Evolutionary conservation across 2,113 vertebrate species (phyloP), one percentile per base, ranked within the genome.

Genomic region (Brachyhypopomus occidentalis): DNA sequence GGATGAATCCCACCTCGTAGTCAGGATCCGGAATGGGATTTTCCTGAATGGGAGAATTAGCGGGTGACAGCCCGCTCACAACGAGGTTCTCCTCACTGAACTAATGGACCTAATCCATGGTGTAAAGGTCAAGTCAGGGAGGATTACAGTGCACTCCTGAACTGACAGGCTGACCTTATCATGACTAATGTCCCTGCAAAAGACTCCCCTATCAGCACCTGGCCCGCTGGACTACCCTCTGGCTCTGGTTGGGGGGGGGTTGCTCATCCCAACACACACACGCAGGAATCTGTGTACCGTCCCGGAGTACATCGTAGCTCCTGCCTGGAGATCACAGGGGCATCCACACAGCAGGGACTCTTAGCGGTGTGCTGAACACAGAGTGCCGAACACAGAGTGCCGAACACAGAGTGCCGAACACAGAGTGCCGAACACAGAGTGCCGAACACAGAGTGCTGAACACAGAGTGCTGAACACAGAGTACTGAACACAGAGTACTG

Each of bases 121-220:
- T 78, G 71, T 76, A 89, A 90, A 90, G 87, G 87, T 90, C 83
- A 80, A 86, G 80, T 88, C 84, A 55, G 84, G 67, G 82, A 85
- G 84, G 86, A 90, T 89, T 89, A 91, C 76, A 63, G 80, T 71
- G 75, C 67, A 81, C 72, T 78, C 83, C 36, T 55, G 80, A 77
- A 73, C 84, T 84, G 84, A 85, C 82, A 83, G 84, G 30, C 75
- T 89, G 89, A 90, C 86, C 89, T 90, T 88, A 87, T 88, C 85
- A 84, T 67, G 52, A 48, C 81, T 84, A 88, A 86, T 88, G 85
- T 72, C 55, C 38, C 66, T 19, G 60, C 58, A 70, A 83, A 73
- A 76, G 74, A 62, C 73, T 30, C 60, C 74, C 56, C 60, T 80
- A 82, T 74, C 81, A 74, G 69, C 74, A 80, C 75, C 78, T 48